These are phyloP conservation scores for Trididemnum miniatum DNA, from an alignment of 23 tunicate species.

Conservation along the genomic window DNA sequence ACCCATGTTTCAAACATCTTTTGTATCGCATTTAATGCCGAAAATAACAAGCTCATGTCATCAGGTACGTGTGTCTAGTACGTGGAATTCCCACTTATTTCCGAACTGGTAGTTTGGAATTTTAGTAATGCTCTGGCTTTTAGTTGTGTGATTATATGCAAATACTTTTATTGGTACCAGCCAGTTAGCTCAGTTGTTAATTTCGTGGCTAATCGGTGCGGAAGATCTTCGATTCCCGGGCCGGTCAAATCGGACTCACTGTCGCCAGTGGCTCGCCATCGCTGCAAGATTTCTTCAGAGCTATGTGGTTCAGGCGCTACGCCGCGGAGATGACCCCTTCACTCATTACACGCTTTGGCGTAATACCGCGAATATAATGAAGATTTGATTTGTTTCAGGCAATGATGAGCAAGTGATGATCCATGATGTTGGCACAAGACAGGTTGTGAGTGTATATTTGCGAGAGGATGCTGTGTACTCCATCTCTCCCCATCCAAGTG, in stretches of 20 bases:
- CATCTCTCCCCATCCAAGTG: slow-evolving; percentile 54
- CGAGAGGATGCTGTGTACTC: slow-evolving; percentile 64
- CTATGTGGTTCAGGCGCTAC: background rate
- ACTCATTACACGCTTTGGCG: too few relatives aligned
- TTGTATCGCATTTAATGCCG: slow-evolving; percentile 52
- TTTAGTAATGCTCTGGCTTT: background rate
- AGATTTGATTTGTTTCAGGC: too few relatives aligned
- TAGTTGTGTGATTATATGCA: too few relatives aligned
- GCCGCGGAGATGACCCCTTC: too few relatives aligned
- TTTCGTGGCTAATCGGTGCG: too few relatives aligned
- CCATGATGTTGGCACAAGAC: slow-evolving; percentile 60
- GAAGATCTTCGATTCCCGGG: too few relatives aligned
- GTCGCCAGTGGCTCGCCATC: background rate
- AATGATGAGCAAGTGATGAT: slow-evolving; percentile 74
- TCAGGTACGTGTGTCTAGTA: slow-evolving; percentile 43
- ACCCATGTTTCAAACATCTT: slow-evolving; percentile 80
- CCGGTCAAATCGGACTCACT: background rate
- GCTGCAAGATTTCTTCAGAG: background rate
- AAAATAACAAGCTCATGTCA: slow-evolving; percentile 53
- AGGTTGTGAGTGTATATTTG: slow-evolving; percentile 31
- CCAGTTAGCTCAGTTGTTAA: too few relatives aligned
- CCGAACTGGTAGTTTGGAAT: background rate
- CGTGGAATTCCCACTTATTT: background rate
- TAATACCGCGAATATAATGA: too few relatives aligned
- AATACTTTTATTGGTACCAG: too few relatives aligned